Base-by-base conservation (phyloP, 2,113 vertebrate species). In the Empidonax traillii region DNA sequence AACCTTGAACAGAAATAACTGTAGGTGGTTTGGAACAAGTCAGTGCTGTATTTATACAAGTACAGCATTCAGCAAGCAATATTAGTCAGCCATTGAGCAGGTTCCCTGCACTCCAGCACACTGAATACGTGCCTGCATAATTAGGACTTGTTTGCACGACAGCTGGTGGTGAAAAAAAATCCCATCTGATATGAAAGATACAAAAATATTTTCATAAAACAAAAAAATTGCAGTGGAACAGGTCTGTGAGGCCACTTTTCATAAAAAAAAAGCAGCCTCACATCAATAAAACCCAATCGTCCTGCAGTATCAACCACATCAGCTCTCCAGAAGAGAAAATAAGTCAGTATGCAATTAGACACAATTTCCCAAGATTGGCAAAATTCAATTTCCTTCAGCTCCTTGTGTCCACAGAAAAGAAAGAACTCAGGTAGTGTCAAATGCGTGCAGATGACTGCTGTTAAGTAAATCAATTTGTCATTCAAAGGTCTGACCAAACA, bases 341-440 rank as follows among this genome's bases (percentile, higher is more conserved):
- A 95, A 91, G 90, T 80, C 92, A 62, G 30, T 72, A 71, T 78
- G 66, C 72, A 95, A 87, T 92, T 96, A 96, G 93, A 94, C 31
- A 59, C 79, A 58, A 82, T 81, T 92, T 77, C 35, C 61, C 33
- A 55, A 39, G 56, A 89, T 52, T 14, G 49, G 37, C 33, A 94
- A 67, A 71, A 68, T 53, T 27, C 39, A 16, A 31, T 58, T 88
- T 87, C 76, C 63, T 80, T 85, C 91, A 83, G 58, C 56, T 86
- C 51, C 58, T 53, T 84, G 41, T 39, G 51, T 73, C 87, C 90
- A 46, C 25, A 87, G 75, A 37, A 89, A 97, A 89, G 35, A 51
- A 2, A 83, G 96, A 94, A 43, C 62, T 75, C 94, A 90, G 91
- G 91, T 93, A 87, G 69, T 69, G 53, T 63, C 77, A 76, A 67